These are phyloP conservation scores for Danaus plexippus DNA, from an alignment of 1,140 invertebrate genomes.

Conservation along the genomic window DNA sequence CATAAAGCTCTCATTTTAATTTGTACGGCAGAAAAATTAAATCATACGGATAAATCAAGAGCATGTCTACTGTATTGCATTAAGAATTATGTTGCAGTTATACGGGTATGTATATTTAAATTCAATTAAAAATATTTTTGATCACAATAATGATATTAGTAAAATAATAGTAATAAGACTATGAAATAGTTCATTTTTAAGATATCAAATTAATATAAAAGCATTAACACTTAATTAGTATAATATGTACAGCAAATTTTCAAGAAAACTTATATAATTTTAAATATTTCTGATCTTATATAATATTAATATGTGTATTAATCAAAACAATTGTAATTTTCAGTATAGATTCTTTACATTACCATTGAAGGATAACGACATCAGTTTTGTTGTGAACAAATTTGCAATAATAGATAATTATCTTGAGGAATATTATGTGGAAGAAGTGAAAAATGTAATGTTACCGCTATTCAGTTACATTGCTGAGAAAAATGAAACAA, in stretches of 20 bases:
- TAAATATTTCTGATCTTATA: too few species aligned
- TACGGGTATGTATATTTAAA: constrained; percentile 35
- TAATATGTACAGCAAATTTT: too few species aligned
- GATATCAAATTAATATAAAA: too few species aligned
- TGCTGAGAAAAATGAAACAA: constrained; percentile 33
- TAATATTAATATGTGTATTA: too few species aligned
- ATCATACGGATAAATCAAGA: constrained; percentile 33
- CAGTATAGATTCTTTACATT: constrained; percentile 49
- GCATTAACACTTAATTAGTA: too few species aligned
- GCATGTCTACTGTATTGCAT: constrained; percentile 47
- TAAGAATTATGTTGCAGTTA: constrained; percentile 35
- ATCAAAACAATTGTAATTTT: constrained; percentile 22
- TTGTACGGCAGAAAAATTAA: constrained; percentile 29
- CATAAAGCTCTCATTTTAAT: constrained; percentile 36
- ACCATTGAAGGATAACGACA: constrained; percentile 32
- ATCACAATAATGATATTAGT: too few species aligned
- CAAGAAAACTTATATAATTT: too few species aligned
- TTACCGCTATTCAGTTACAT: constrained; percentile 49
- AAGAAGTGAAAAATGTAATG: constrained; percentile 29
- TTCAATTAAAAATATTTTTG: too few species aligned
- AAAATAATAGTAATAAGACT: too few species aligned
- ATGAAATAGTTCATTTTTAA: too few species aligned
- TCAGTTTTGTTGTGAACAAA: constrained; percentile 29
- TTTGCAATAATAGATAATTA: constrained; percentile 27
- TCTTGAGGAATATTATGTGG: constrained; percentile 23